Evolutionary conservation across 2,888 invertebrate genomes (phyloP).

Genomic region (Aquatica leii): DNA sequence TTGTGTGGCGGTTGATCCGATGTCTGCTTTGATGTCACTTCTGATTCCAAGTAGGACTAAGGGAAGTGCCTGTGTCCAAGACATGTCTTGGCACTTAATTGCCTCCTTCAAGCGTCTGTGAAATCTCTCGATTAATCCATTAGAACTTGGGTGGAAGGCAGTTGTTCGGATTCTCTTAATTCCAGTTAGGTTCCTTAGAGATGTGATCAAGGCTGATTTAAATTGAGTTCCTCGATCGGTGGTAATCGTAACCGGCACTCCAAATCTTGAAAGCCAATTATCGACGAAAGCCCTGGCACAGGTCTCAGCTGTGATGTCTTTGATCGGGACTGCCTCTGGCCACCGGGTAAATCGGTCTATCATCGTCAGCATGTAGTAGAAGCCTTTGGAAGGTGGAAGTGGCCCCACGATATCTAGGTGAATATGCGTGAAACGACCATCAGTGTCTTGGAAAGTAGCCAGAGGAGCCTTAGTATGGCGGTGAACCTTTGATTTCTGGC

Average conservation of each 20-base stretch:
- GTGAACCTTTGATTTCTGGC: not conserved
- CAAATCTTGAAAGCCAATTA: constrained; percentile 58
- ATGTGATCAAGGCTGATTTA: constrained; percentile 45
- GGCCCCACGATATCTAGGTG: constrained; percentile 14
- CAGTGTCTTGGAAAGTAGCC: not conserved
- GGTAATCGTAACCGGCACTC: constrained; percentile 51
- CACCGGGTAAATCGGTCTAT: constrained; percentile 15
- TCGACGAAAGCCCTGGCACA: constrained; percentile 49
- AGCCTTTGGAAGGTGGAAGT: not conserved
- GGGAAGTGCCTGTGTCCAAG: no score
- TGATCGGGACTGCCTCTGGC: not conserved
- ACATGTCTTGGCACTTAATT: no score
- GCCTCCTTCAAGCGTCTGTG: not conserved
- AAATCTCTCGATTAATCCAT: not conserved
- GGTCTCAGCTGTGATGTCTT: constrained; percentile 38
- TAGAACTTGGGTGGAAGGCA: not conserved
- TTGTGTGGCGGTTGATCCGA: no score
- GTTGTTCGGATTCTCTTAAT: not conserved
- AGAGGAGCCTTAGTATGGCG: not conserved
- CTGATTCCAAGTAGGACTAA: no score
- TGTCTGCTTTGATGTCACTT: no score
- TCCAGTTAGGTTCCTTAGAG: not conserved
- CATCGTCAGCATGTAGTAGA: constrained; percentile 2
- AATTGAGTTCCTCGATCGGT: constrained; percentile 53
- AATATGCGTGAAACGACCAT: not conserved